Evolutionary conservation across 2,888 invertebrate genomes (phyloP).

Genomic region (Euproctis similis): DNA sequence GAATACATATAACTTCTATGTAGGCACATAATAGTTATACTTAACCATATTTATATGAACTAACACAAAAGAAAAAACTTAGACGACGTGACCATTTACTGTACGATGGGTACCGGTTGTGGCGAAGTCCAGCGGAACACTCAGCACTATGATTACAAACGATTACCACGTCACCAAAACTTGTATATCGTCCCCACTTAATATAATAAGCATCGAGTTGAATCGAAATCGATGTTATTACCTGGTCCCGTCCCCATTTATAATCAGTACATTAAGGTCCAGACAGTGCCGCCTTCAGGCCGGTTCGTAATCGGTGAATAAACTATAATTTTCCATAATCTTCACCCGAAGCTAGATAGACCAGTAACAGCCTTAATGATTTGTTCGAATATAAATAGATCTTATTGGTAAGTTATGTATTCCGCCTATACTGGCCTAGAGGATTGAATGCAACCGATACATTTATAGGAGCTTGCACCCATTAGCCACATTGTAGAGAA

Average conservation of each 20-base stretch:
- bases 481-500: too few relatives aligned
- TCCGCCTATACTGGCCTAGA: background rate
- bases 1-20: too few relatives aligned
- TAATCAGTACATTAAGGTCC: constrained; percentile 63
- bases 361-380: constrained; percentile 43
- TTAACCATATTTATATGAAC: too few relatives aligned
- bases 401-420: constrained; percentile 61
- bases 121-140: constrained; percentile 28
- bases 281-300: constrained; percentile 44
- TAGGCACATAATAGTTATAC: too few relatives aligned
- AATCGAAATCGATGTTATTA: constrained; percentile 72
- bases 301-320: constrained; percentile 65
- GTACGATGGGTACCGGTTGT: constrained; percentile 24
- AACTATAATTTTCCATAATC: constrained; percentile 72
- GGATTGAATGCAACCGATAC: too few relatives aligned
- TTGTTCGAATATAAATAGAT: constrained; percentile 50
- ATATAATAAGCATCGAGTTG: constrained; percentile 71
- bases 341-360: constrained; percentile 55
- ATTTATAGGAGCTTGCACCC: too few relatives aligned
- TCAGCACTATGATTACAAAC: constrained; percentile 58
- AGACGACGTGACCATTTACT: constrained; percentile 37
- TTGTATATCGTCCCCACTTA: constrained; percentile 67
- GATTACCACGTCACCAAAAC: constrained; percentile 70
- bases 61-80: constrained; percentile 29
- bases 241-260: constrained; percentile 65